Base-by-base conservation (phyloP, 2,113 vertebrate species). In the Pseudorectes ferrugineus region DNA sequence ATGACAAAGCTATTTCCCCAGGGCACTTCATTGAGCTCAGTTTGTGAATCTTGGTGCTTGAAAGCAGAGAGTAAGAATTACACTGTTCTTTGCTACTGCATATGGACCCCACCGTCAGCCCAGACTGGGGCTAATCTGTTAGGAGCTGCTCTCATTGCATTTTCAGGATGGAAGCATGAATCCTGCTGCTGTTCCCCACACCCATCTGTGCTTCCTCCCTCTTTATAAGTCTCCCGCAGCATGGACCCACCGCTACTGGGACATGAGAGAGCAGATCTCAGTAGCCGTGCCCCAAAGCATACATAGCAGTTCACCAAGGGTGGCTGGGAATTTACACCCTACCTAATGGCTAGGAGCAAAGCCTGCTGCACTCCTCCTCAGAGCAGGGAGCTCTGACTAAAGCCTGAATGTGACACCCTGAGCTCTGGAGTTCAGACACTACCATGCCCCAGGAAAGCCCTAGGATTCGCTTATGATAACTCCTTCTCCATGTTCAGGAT, bases 1-100 rank as follows among this genome's bases (percentile, higher is more conserved):
- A 96, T 96, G 95, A 96, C 95, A 96, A 96, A 93, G 95, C 96
- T 95, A 1, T 95, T 94, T 95, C 93, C 91, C 86, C 29, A 13
- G 91, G 91, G 96, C 73, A 87, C 73, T 95, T 96, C 91, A 89
- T 28, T 81, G 91, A 97, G 92, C 75, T 94, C 82, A 33, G 72
- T 86, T 85, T 84, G 92, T 91, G 92, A 96, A 74, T 90, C 94
- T 83, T 73, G 42, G 68, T 87, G 65, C 61, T 86, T 75, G 76
- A 67, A 94, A 93, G 80, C 70, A 2, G 31, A 2, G 40, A 85
- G 84, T 85, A 85, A 84, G 80, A 73, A 89, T 79, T 61, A 67
- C 87, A 75, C 66, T 48, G 77, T 59, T 90, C 72, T 65, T 70
- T 87, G 92, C 75, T 88, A 24, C 73, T 71, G 59, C 38, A 7